Base-by-base conservation (phyloP, 2,888 invertebrate species). In the Microchrysa polita region DNA sequence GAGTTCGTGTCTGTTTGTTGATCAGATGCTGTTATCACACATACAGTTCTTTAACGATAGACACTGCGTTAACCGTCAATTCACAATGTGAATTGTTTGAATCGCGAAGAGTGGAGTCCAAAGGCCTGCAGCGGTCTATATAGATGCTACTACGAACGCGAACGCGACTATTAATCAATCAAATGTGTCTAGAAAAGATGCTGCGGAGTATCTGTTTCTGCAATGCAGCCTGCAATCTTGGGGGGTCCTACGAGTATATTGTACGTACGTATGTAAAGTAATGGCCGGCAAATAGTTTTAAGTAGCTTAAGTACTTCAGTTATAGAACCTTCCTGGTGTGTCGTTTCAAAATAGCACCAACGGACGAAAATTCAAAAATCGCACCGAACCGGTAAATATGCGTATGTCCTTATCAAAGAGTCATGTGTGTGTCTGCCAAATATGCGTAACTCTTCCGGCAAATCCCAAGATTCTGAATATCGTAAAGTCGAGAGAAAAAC, bases 1-100 rank as follows among this genome's bases (percentile, higher is more conserved):
- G n/a, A n/a, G 2, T 34, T 34, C 27, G 27, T 34, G 27, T 40
- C 61, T 40, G 23, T 42, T 34, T 61, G 34, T 40, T 16, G 27
- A 40, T 61, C 34, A 10, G 61, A 61, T 61, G 61, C 42, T 61
- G 40, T 61, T 61, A 61, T 61, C 61, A 61, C n/a, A n/a, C n/a
- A n/a, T n/a, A n/a, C 40, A 34, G 27, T 22, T n/a, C 48, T n/a
- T n/a, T 20, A n/a, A 22, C 16, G 22, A 34, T 34, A 34, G 27
- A 7, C 27, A 34, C 27, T 34, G 27, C 7, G n/a, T 7, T 34
- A 34, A 34, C 7, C 27, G 27, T 34, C 27, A 7, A 34, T 34
- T 34, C 27, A n/a, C n/a, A 34, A 34, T 7, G 27, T 34, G 27
- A 34, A 34, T 34, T 34, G 27, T 34, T 34, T 34, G 27, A 34